Percentiles rank a stretch among this genome's conserved stretches.
These are phyloP conservation scores for Scrobipalpa costella DNA, from an alignment of 2,888 invertebrate genomes.

Conservation along the genomic window DNA sequence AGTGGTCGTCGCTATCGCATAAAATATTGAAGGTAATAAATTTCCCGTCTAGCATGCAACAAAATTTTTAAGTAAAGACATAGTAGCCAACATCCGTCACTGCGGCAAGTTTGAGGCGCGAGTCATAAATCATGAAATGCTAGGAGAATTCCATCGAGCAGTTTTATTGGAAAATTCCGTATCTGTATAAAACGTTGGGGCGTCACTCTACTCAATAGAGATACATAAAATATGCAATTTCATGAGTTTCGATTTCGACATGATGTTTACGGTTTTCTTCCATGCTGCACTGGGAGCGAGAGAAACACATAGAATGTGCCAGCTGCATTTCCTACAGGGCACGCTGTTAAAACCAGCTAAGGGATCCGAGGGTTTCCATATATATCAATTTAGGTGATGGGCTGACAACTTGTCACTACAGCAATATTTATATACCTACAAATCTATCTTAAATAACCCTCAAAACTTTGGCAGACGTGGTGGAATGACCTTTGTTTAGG, in stretches of 20 bases:
- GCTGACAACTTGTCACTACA: too few species aligned
- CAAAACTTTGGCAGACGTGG: too few species aligned
- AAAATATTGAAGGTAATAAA: slow-evolving; percentile 39
- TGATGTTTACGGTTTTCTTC: too few species aligned
- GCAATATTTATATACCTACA: too few species aligned
- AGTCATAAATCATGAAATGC: slow-evolving; percentile 42
- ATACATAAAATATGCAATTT: slow-evolving; percentile 25
- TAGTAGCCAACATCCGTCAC: slow-evolving; percentile 38
- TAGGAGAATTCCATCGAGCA: slow-evolving; percentile 31
- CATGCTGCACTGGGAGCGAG: too few species aligned
- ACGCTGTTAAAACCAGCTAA: too few species aligned
- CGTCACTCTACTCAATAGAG: slow-evolving; percentile 11
- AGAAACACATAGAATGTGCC: too few species aligned
- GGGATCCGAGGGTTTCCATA: too few species aligned
- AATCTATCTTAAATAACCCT: too few species aligned
- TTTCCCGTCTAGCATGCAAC: slow-evolving; percentile 36
- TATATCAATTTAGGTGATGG: too few species aligned
- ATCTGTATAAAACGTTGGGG: slow-evolving; percentile 26
- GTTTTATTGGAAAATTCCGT: slow-evolving; percentile 37
- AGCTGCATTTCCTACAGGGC: too few species aligned
- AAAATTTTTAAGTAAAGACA: slow-evolving; percentile 39
- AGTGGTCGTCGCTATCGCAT: slow-evolving; percentile 27
- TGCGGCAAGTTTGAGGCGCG: slow-evolving; percentile 38
- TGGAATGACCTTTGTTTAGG: too few species aligned
- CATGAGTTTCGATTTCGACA: slow-evolving; percentile 20